These are phyloP conservation scores for Furnarius figulus DNA, from an alignment of 2,113 vertebrate species.

Conservation along the genomic window DNA sequence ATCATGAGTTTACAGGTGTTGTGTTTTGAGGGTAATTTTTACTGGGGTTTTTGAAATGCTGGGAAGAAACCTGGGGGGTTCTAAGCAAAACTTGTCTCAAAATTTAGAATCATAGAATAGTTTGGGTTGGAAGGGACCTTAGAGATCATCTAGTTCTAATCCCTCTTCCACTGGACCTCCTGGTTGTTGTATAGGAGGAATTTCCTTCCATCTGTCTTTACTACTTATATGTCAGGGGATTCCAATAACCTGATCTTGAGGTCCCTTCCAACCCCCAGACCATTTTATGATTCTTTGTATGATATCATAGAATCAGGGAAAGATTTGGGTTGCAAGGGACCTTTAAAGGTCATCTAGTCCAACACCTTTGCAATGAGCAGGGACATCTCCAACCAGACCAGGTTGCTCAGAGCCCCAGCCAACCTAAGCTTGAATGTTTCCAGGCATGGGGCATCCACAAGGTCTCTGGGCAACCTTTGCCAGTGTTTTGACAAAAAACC, in stretches of 20 bases:
- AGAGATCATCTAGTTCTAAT: not conserved
- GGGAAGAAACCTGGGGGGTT: fast-evolving
- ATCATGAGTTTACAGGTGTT: not conserved
- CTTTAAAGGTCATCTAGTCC: not conserved
- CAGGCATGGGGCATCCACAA: not conserved
- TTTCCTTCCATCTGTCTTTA: not conserved
- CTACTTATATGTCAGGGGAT: not conserved
- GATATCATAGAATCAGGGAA: not conserved
- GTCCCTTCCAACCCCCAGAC: not conserved
- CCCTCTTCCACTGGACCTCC: not conserved
- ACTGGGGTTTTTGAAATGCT: not conserved
- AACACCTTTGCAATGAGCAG: not conserved
- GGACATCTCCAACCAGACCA: not conserved
- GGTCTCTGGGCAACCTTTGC: not conserved
- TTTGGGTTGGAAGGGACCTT: not conserved
- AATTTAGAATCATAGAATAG: not conserved
- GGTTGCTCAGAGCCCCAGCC: not conserved
- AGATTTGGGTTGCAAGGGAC: not conserved
- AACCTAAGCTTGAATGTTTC: not conserved
- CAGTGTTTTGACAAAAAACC: not conserved
- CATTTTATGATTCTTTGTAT: not conserved
- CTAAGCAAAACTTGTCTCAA: not conserved
- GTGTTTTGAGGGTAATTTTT: not conserved
- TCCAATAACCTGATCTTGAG: not conserved
- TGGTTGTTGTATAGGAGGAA: not conserved